phyloP scores from a whole-genome alignment of 2,888 invertebrate genomes.

The Drosophila robusta region DNA sequence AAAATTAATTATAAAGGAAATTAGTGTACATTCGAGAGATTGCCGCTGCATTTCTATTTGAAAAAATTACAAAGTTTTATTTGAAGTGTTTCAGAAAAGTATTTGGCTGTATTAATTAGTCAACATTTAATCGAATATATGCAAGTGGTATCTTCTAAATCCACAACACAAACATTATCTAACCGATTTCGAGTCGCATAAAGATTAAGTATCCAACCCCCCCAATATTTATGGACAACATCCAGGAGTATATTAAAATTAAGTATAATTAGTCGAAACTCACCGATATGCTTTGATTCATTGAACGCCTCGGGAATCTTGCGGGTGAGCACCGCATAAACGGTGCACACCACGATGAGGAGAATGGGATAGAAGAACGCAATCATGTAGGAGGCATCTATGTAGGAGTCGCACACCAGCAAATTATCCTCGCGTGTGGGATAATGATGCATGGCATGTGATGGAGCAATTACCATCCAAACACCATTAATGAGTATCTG shows the following conservation, averaged over 20 bases:
- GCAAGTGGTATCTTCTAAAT: not conserved
- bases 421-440: constrained; percentile 96
- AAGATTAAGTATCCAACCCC: not conserved
- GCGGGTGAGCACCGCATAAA: constrained; percentile 97
- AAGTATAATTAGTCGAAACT: constrained; percentile 76
- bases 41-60: no score
- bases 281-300: constrained; percentile 98
- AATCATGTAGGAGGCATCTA: constrained; percentile 97
- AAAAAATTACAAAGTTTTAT: no score
- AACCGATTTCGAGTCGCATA: not conserved
- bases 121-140: no score
- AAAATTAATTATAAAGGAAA: no score
- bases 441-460: constrained; percentile 95
- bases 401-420: constrained; percentile 95
- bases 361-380: constrained; percentile 97
- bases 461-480: constrained; percentile 96
- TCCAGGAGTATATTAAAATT: constrained; percentile 9
- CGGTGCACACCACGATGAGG: constrained; percentile 95
- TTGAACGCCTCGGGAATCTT: constrained; percentile 99
- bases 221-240: constrained; percentile 1
- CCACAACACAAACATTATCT: not conserved
- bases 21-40: no score
- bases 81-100: no score
- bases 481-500: constrained; percentile 94
- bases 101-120: no score